Base-by-base conservation (phyloP, 2,113 vertebrate species). In the Podarcis muralis region DNA sequence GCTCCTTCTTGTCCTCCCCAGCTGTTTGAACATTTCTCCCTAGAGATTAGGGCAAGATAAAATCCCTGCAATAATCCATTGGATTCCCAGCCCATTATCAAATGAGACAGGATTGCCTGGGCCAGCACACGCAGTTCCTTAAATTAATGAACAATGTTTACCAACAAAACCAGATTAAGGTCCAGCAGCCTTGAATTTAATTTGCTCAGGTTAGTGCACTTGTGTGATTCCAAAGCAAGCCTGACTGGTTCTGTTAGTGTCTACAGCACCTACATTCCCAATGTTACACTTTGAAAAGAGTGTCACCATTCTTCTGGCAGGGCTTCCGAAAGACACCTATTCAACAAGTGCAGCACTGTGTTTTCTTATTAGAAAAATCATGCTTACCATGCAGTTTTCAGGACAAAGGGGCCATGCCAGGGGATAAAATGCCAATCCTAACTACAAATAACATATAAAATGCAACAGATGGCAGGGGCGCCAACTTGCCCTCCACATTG, bases 61-160 rank as follows among this genome's bases (percentile, higher is more conserved):
- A 99, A 98, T 98, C 98, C 98, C 97, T 97, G 91, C 90, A 96
- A 86, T 99, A 98, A 99, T 98, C 98, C 98, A 97, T 95, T 97
- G 98, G 97, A 98, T 96, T 97, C 96, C 95, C 95, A 97, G 96
- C 96, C 97, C 96, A 97, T 98, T 97, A 96, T 96, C 96, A 97
- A 97, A 97, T 97, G 96, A 96, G 93, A 94, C 94, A 95, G 95
- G 90, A 93, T 96, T 96, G 88, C 92, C 91, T 27, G 66, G 89
- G 89, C 92, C 83, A 94, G 88, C 87, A 90, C 91, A 94, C 95
- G 92, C 91, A 96, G 93, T 96, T 97, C 95, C 89, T 93, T 94
- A 95, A 95, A 95, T 94, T 96, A 96, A 95, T 94, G 87, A 95
- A 90, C 43, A 88, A 37, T 65, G 81, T 88, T 95, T 88, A 94